Evolutionary conservation across 2,888 invertebrate genomes (phyloP).

Genomic region (Amiota minor): DNA sequence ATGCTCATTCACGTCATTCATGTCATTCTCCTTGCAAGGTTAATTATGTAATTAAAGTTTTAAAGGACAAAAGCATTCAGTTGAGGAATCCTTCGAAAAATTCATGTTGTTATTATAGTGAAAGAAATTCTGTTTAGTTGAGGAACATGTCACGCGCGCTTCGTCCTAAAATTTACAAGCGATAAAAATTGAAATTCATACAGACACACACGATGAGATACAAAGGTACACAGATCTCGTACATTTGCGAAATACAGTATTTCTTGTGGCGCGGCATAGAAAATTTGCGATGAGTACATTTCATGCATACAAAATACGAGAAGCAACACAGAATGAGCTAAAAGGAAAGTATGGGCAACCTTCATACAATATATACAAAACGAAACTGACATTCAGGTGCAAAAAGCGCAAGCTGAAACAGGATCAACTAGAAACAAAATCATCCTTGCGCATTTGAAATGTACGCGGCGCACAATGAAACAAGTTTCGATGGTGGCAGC

Average conservation of each 20-base stretch:
- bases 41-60: constrained; percentile 22
- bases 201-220: no score
- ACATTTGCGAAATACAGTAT: constrained; percentile 37
- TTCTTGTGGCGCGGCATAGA: constrained; percentile 63
- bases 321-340: not conserved
- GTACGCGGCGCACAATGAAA: constrained; percentile 42
- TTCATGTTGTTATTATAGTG: not conserved
- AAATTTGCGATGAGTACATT: constrained; percentile 65
- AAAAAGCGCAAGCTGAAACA: not conserved
- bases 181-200: constrained; percentile 63
- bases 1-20: constrained; percentile 1
- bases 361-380: not conserved
- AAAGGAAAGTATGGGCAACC: not conserved
- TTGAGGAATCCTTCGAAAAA: no score
- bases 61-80: no score
- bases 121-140: constrained; percentile 48
- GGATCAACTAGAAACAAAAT: not conserved
- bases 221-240: no score
- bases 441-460: constrained; percentile 19
- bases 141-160: constrained; percentile 62
- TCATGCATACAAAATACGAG: constrained; percentile 66
- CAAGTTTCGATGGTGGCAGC: constrained; percentile 7
- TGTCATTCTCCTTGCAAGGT: constrained; percentile 30
- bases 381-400: constrained; percentile 18
- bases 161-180: constrained; percentile 62